Evolutionary conservation across 2,113 vertebrate genomes (phyloP).

Genomic region (Martes martes): DNA sequence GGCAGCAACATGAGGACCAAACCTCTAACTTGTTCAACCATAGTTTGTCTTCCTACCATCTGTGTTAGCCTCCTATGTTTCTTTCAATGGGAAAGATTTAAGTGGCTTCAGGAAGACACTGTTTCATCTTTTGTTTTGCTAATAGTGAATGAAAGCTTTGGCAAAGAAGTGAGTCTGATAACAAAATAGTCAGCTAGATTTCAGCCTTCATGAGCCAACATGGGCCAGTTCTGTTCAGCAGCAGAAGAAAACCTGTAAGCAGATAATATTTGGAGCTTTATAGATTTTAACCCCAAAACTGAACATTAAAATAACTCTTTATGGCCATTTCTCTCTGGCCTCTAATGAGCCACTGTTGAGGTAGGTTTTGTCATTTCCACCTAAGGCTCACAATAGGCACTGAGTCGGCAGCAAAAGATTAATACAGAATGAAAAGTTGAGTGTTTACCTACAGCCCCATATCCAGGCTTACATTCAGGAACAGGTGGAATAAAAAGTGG

Average conservation of each 20-base stretch:
- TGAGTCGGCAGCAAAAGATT: constrained; percentile 42
- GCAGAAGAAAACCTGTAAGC: background rate
- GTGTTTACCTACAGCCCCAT: background rate
- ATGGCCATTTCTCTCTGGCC: background rate
- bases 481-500: background rate
- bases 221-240: background rate
- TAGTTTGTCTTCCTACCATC: background rate
- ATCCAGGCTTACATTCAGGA: background rate
- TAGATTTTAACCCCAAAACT: background rate
- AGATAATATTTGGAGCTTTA: background rate
- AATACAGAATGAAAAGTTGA: constrained; percentile 37
- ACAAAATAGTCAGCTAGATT: background rate
- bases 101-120: background rate
- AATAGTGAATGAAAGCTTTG: constrained; percentile 24
- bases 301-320: background rate
- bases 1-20: background rate
- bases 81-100: background rate
- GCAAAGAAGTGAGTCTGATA: background rate
- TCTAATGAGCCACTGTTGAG: constrained; percentile 31
- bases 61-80: background rate
- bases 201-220: background rate
- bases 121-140: constrained; percentile 12
- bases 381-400: background rate
- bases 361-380: background rate
- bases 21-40: background rate